Percentiles rank a stretch among this genome's conserved stretches.
phyloP scores from a whole-genome alignment of 2,113 vertebrate genomes.

The Otocyon megalotis region DNA sequence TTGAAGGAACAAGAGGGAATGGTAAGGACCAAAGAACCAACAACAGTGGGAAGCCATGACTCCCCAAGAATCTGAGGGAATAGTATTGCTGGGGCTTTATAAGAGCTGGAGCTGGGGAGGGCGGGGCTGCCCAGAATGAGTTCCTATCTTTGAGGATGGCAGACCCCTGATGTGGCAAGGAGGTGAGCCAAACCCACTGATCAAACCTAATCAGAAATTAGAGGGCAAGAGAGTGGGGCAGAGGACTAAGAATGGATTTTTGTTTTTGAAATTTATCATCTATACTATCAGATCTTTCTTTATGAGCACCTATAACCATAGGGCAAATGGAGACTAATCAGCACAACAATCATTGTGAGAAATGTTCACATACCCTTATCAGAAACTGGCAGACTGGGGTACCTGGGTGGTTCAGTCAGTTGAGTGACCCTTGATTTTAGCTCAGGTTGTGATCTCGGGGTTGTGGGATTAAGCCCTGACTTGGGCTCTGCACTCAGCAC shows the following conservation, averaged over 20 bases:
- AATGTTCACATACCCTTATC: constrained; percentile 6
- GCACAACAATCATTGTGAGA: not conserved
- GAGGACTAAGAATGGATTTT: not conserved
- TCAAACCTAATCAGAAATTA: not conserved
- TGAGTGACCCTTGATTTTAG: no score
- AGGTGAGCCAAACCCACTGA: not conserved
- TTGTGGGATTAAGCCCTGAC: no score
- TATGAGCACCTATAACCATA: not conserved
- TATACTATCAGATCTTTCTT: not conserved
- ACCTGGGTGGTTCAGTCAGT: no score
- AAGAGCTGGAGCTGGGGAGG: not conserved
- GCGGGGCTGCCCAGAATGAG: not conserved
- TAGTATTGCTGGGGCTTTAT: not conserved
- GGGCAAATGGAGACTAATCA: constrained; percentile 1
- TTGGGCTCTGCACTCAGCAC: no score
- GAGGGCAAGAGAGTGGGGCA: not conserved
- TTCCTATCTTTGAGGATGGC: not conserved
- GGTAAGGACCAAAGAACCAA: not conserved
- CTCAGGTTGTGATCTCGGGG: no score
- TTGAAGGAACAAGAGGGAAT: not conserved
- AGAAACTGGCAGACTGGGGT: not conserved
- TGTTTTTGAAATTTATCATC: not conserved
- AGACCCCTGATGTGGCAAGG: not conserved
- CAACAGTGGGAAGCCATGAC: not conserved
- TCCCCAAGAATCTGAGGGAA: not conserved